Evolutionary conservation across 2,888 invertebrate genomes (phyloP).

Genomic region (Tetrapedia diversipes): DNA sequence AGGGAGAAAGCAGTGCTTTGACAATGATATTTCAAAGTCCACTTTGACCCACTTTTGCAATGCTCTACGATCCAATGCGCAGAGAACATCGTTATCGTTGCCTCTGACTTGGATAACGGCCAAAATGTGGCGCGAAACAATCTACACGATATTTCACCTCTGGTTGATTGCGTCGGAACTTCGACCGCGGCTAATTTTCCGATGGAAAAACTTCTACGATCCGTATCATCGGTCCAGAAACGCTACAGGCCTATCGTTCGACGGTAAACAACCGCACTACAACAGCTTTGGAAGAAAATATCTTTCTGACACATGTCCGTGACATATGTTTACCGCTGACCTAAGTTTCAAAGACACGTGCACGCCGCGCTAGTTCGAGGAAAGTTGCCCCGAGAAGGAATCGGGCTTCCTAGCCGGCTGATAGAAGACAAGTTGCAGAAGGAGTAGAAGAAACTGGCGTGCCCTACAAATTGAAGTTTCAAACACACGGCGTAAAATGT

Average conservation of each 20-base stretch:
- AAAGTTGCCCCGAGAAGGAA: not conserved
- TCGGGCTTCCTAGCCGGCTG: not conserved
- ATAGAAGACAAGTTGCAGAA: not conserved
- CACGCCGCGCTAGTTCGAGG: not conserved
- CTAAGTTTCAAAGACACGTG: not conserved
- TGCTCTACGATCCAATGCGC: constrained; percentile 28
- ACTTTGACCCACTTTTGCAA: constrained; percentile 46
- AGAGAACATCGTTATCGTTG: constrained; percentile 54
- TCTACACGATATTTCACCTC: constrained; percentile 24
- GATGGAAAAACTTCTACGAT: not conserved
- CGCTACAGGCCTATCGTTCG: too few relatives aligned
- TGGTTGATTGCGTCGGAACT: not conserved
- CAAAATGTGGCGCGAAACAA: constrained; percentile 53
- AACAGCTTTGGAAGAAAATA: not conserved
- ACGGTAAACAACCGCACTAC: not conserved
- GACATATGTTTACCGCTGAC: not conserved
- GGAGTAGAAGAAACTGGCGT: not conserved
- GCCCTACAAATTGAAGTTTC: constrained; percentile 2
- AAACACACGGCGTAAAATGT: not conserved
- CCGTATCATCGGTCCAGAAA: not conserved
- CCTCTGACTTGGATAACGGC: constrained; percentile 55
- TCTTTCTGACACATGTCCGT: not conserved
- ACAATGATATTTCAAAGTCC: constrained; percentile 49
- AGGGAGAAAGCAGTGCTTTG: constrained; percentile 22
- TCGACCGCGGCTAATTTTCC: constrained; percentile 6